Conservation (phyloP, 30 jellyfish, hydroid and myxozoan species). For the Chironex yamaguchii region DNA sequence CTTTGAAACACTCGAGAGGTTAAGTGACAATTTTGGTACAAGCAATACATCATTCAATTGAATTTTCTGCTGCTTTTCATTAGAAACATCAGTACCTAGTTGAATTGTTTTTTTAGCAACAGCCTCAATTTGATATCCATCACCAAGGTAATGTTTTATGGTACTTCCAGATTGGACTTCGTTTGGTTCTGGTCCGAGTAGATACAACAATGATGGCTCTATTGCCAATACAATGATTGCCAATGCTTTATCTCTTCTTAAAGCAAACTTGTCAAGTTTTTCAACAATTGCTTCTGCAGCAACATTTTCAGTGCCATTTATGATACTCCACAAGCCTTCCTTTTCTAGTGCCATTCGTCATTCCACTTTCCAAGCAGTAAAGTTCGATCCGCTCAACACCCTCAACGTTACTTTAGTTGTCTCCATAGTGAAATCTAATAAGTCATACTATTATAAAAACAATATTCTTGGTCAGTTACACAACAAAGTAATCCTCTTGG, state of each 20-base stretch:
- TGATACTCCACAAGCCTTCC: constrained; percentile 64
- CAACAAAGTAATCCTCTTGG: too few species aligned
- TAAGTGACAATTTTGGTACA: constrained; percentile 14
- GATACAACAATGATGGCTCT: constrained; percentile 45
- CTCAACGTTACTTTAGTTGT: not conserved
- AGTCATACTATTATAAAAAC: too few species aligned
- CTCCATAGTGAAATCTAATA: constrained; percentile 33
- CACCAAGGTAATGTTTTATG: constrained; percentile 18
- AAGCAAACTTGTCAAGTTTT: not conserved
- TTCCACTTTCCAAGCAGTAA: constrained; percentile 58
- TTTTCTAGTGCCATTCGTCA: constrained; percentile 42
- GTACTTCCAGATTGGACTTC: constrained; percentile 10
- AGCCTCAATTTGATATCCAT: not conserved
- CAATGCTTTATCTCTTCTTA: constrained; percentile 44
- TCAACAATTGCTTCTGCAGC: constrained; percentile 16
- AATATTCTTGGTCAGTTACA: too few species aligned
- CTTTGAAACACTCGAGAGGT: too few species aligned
- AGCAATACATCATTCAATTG: not conserved
- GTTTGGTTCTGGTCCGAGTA: too few species aligned
- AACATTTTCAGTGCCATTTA: constrained; percentile 42
- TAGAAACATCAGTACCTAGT: not conserved
- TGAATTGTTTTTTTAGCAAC: not conserved
- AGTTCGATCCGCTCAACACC: constrained; percentile 17
- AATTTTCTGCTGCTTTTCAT: not conserved
- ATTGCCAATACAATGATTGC: constrained; percentile 48